phyloP scores from a whole-genome alignment of 2,888 invertebrate species.

The Cryptocheilus praepositus region DNA sequence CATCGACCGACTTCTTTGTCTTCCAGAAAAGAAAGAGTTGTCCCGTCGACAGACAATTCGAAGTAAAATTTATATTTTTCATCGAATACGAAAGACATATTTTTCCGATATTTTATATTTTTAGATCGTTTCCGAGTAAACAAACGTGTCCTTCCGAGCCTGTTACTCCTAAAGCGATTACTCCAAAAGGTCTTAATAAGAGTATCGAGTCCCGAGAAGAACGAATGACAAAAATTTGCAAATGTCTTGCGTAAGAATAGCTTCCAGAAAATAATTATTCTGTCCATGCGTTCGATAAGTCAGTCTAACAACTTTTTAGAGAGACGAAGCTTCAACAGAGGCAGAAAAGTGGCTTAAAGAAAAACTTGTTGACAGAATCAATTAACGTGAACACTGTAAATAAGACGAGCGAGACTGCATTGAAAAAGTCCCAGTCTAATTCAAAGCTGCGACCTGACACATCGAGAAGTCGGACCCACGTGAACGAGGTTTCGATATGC shows the following conservation, averaged over 20 bases:
- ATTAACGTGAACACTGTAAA: background rate
- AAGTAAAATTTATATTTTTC: background rate
- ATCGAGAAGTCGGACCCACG: background rate
- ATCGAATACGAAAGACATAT: background rate
- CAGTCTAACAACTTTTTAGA: conserved; percentile 15
- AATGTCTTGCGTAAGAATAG: conserved; percentile 12
- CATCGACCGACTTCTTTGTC: conserved; percentile 10
- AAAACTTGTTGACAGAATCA: conserved; percentile 2
- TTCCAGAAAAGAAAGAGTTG: background rate
- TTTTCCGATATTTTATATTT: background rate
- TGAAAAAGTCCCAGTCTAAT: background rate
- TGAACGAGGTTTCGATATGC: background rate
- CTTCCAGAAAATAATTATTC: background rate
- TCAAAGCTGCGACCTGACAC: background rate
- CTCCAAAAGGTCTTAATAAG: background rate
- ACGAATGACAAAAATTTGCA: background rate
- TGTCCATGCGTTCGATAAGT: background rate
- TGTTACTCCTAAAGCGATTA: background rate
- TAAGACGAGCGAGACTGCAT: conserved; percentile 3
- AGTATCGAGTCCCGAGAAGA: background rate
- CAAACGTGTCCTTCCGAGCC: conserved; percentile 1
- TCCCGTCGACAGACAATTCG: background rate
- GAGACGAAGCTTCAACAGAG: conserved; percentile 11
- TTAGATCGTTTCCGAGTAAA: background rate
- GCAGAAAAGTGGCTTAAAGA: background rate